phyloP scores from a whole-genome alignment of 2,113 vertebrate species.

The Pterocles burchelli region DNA sequence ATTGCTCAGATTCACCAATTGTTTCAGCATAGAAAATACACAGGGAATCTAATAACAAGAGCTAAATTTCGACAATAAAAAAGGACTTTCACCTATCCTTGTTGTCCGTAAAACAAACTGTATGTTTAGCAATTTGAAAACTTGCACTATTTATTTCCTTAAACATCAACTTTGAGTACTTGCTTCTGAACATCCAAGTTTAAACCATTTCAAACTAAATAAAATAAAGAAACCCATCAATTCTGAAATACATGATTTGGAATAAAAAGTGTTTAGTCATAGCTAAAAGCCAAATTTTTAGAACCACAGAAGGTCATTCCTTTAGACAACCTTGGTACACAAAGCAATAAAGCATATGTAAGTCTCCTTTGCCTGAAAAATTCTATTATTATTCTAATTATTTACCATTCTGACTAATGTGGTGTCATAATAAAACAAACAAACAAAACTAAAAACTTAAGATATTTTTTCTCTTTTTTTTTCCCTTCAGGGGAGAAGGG shows the following conservation, averaged over 20 bases:
- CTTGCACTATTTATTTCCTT: background rate
- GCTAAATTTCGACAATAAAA: background rate
- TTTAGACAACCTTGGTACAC: background rate
- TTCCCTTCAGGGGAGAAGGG: background rate
- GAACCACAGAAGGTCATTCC: background rate
- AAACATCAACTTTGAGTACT: background rate
- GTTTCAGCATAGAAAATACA: accelerated
- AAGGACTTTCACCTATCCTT: background rate
- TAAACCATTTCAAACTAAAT: background rate
- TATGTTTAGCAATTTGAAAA: background rate
- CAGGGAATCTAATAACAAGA: background rate
- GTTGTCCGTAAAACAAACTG: background rate
- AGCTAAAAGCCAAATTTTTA: background rate
- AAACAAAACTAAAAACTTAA: background rate
- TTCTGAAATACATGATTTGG: background rate
- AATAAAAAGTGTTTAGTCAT: background rate
- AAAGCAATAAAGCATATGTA: background rate
- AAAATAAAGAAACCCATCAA: background rate
- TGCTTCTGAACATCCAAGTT: background rate
- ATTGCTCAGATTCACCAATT: background rate
- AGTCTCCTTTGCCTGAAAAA: background rate
- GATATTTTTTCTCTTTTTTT: accelerated
- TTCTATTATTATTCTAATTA: background rate
- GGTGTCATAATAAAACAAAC: background rate
- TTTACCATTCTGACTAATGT: background rate